Conservation (phyloP, 2,797 vertebrate genomes). For the Alectoris magna region DNA sequence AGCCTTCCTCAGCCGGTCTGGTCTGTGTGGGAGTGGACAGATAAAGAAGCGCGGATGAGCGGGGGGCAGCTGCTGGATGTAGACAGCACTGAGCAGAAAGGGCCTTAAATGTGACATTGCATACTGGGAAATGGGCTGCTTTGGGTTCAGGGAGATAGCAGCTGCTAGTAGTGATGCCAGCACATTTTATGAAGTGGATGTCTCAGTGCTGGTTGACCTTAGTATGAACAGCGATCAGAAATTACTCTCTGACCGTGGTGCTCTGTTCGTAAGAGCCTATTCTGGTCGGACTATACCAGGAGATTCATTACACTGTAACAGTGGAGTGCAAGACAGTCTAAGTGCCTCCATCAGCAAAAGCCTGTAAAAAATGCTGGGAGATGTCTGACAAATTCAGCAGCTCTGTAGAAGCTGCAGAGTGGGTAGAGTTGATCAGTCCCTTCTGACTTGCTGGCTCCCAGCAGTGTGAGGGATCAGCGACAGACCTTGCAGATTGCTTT, state of each 20-base stretch:
- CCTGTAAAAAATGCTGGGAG: neutral
- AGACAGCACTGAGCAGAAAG: neutral
- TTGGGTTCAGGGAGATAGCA: neutral
- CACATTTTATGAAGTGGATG: neutral
- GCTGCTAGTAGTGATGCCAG: conserved; percentile 15
- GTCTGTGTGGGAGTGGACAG: neutral
- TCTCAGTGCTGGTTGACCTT: neutral
- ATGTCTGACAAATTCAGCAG: neutral
- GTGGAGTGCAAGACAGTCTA: neutral
- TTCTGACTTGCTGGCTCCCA: neutral
- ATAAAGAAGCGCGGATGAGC: neutral
- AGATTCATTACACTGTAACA: neutral
- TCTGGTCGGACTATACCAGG: neutral
- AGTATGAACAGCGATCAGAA: neutral
- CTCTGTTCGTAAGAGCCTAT: neutral
- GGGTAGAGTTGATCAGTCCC: neutral
- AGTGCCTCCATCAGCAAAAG: neutral
- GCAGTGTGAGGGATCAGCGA: neutral
- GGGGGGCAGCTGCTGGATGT: conserved; percentile 39
- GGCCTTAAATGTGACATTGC: fast-evolving
- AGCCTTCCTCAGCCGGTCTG: neutral
- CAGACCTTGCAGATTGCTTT: neutral
- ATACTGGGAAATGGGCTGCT: neutral
- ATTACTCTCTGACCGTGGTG: neutral
- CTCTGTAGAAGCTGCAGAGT: neutral